phyloP scores from a whole-genome alignment of 1,140 invertebrate species.

The Megathymus violae region DNA sequence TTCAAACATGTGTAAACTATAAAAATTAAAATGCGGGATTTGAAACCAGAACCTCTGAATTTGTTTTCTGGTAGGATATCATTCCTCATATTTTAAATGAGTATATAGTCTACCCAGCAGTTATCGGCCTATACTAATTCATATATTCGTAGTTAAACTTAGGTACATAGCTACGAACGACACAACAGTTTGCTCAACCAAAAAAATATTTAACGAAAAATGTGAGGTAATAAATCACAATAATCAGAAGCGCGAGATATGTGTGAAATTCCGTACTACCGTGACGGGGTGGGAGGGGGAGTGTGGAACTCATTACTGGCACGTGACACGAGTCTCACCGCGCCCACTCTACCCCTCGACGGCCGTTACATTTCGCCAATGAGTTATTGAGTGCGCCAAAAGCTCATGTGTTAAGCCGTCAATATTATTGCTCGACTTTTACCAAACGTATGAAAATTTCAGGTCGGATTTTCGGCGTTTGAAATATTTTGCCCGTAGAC shows the following conservation, averaged over 20 bases:
- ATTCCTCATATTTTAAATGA: no score
- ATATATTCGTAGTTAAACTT: no score
- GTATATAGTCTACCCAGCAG: no score
- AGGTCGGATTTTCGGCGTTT: constrained; percentile 14
- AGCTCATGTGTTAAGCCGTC: constrained; percentile 69
- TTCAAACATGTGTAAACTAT: no score
- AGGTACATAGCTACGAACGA: no score
- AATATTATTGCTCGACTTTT: constrained; percentile 44
- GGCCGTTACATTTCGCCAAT: constrained; percentile 74
- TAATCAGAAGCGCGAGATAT: constrained; percentile 64
- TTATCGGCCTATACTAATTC: no score
- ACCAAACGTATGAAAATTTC: constrained; percentile 29
- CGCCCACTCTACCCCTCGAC: constrained; percentile 56
- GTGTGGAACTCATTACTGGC: constrained; percentile 75
- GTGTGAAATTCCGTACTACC: constrained; percentile 77
- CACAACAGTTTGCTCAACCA: constrained; percentile 16
- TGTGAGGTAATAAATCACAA: constrained; percentile 71
- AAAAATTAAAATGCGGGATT: no score
- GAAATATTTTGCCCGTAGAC: constrained; percentile 15
- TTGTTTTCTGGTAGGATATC: no score
- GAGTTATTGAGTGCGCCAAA: constrained; percentile 79
- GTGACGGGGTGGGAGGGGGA: constrained; percentile 54
- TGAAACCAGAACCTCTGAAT: no score
- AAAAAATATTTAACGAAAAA: constrained; percentile 51
- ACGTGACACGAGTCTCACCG: constrained; percentile 74